Evolutionary conservation across 2,113 vertebrate species (phyloP).

Genomic region (Cyanistes caeruleus): DNA sequence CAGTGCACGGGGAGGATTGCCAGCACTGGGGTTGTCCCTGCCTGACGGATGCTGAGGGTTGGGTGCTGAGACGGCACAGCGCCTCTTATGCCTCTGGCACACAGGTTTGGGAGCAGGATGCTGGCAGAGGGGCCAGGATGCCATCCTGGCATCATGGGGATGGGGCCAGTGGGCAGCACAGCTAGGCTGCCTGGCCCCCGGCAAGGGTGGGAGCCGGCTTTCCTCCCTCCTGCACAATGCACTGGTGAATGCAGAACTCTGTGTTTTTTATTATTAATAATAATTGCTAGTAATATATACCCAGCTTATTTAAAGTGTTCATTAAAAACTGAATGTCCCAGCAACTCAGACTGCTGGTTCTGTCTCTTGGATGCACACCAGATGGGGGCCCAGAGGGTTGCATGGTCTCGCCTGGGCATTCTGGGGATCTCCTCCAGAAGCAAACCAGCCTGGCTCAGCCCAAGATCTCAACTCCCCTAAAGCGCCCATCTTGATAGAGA

Average conservation of each 20-base stretch:
- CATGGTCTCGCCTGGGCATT: background rate
- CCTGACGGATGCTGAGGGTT: background rate
- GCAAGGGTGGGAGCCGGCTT: constrained; percentile 21
- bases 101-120: background rate
- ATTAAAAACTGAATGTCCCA: constrained; percentile 27
- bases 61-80: background rate
- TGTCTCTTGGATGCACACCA: rapidly evolving
- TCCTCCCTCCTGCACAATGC: constrained; percentile 13
- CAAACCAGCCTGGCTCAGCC: background rate
- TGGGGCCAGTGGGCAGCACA: background rate
- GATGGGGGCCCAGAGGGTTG: rapidly evolving
- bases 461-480: background rate
- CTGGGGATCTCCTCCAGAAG: background rate
- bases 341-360: rapidly evolving
- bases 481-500: rapidly evolving
- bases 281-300: constrained; percentile 68
- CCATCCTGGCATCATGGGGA: background rate
- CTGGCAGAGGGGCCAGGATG: background rate
- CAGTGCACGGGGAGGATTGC: background rate
- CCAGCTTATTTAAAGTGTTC: constrained; percentile 69
- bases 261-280: constrained; percentile 39
- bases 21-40: background rate
- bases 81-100: rapidly evolving
- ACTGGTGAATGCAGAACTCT: constrained; percentile 48
- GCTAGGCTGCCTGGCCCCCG: background rate